phyloP scores from a whole-genome alignment of 2,888 invertebrate genomes.

The Drosophila mimica region DNA sequence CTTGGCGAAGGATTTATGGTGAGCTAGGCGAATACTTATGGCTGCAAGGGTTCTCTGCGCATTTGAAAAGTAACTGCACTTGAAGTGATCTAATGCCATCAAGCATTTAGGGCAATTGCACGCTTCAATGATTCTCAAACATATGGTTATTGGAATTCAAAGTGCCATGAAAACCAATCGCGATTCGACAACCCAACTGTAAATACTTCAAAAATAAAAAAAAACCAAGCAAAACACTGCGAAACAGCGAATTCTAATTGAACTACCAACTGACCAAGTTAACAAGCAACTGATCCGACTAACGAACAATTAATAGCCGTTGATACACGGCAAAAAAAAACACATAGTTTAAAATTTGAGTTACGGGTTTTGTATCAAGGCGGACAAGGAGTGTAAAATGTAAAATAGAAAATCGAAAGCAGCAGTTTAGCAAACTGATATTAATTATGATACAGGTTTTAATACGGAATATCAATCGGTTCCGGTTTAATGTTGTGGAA shows the following conservation, averaged over 20 bases:
- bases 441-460: neutral
- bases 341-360: neutral
- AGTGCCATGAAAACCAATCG: slow-evolving; percentile 47
- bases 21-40: slow-evolving; percentile 4
- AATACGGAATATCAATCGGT: neutral
- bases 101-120: slow-evolving; percentile 40
- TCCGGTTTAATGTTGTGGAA: neutral
- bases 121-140: slow-evolving; percentile 54
- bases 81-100: slow-evolving; percentile 26
- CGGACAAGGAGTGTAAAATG: neutral
- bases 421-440: neutral
- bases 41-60: slow-evolving; percentile 50
- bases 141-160: slow-evolving; percentile 19
- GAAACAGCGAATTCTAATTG: slow-evolving; percentile 58
- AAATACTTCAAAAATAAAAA: slow-evolving; percentile 36
- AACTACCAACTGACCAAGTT: slow-evolving; percentile 35
- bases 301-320: slow-evolving; percentile 14
- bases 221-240: slow-evolving; percentile 8
- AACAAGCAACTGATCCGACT: slow-evolving; percentile 38
- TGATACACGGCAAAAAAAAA: neutral
- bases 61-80: slow-evolving; percentile 44
- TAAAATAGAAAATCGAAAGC: neutral
- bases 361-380: neutral
- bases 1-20: slow-evolving; percentile 62
- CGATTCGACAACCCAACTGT: slow-evolving; percentile 45